Conservation (phyloP, 2,888 invertebrate species). For the Tricholauxania praeusta region DNA sequence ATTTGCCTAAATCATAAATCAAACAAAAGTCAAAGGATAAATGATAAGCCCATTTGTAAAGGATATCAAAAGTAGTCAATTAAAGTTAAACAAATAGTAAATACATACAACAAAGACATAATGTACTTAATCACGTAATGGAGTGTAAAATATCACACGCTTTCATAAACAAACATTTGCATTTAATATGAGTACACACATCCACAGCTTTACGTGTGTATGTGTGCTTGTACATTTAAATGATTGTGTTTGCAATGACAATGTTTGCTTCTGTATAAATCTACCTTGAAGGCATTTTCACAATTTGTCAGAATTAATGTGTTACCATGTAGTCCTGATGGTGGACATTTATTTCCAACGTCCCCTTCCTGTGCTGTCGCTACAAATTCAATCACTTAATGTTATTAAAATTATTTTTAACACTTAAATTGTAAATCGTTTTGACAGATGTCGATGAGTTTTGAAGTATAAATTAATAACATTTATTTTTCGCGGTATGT, state of each 20-base stretch:
- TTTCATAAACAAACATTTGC: background rate
- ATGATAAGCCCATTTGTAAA: slow-evolving; percentile 20
- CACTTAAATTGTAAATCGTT: no score
- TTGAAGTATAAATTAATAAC: no score
- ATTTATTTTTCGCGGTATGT: no score
- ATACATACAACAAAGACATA: background rate
- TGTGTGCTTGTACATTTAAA: background rate
- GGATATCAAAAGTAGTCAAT: background rate
- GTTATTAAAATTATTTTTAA: no score
- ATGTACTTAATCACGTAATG: slow-evolving; percentile 3
- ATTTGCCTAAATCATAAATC: slow-evolving; percentile 19
- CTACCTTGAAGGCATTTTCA: slow-evolving; percentile 60
- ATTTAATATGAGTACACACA: no score
- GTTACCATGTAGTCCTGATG: slow-evolving; percentile 47
- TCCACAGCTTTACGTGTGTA: no score
- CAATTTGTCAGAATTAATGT: slow-evolving; percentile 63
- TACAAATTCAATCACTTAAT: no score
- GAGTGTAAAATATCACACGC: slow-evolving; percentile 8
- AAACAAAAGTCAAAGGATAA: slow-evolving; percentile 26
- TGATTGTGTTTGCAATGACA: background rate
- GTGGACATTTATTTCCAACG: no score
- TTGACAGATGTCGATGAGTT: no score
- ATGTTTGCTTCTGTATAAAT: slow-evolving; percentile 10
- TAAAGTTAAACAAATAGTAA: background rate
- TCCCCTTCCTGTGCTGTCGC: no score